phyloP scores from a whole-genome alignment of 1,140 invertebrate species.

The Archivesica marissinica region DNA sequence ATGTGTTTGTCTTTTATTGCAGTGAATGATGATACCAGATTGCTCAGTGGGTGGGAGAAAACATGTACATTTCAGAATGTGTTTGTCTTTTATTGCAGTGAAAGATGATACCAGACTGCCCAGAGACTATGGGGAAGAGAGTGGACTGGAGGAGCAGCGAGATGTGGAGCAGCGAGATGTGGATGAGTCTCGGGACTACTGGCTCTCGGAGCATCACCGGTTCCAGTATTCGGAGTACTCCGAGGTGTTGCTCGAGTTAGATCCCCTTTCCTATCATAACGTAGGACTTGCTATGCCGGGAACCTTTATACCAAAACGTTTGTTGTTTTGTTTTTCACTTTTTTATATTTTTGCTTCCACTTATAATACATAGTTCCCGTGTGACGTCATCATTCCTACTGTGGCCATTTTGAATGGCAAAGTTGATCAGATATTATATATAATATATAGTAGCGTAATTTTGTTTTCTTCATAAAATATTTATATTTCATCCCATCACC shows the following conservation, averaged over 20 bases:
- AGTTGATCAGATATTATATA: no score
- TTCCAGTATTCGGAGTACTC: constrained; percentile 79
- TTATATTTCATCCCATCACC: no score
- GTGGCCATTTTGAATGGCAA: no score
- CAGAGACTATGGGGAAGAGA: not conserved
- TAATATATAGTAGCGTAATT: no score
- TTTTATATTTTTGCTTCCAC: no score
- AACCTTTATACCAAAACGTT: constrained; percentile 79
- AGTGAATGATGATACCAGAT: no score
- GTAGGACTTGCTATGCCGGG: constrained; percentile 81
- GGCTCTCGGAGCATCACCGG: constrained; percentile 81
- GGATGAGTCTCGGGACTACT: constrained; percentile 72
- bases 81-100: constrained; percentile 15
- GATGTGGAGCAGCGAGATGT: constrained; percentile 46
- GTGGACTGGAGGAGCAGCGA: constrained; percentile 12
- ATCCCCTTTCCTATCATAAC: constrained; percentile 81
- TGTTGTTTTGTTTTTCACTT: constrained; percentile 28
- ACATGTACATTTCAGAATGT: no score
- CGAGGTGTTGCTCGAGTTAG: constrained; percentile 70
- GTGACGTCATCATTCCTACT: no score
- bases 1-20: no score
- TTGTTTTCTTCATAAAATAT: no score
- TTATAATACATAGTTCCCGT: no score
- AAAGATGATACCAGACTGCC: not conserved
- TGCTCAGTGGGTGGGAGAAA: no score